Percentiles rank a stretch among this genome's conserved stretches.
Conservation (phyloP, 2,113 vertebrate species). For the Recurvirostra avosetta region DNA sequence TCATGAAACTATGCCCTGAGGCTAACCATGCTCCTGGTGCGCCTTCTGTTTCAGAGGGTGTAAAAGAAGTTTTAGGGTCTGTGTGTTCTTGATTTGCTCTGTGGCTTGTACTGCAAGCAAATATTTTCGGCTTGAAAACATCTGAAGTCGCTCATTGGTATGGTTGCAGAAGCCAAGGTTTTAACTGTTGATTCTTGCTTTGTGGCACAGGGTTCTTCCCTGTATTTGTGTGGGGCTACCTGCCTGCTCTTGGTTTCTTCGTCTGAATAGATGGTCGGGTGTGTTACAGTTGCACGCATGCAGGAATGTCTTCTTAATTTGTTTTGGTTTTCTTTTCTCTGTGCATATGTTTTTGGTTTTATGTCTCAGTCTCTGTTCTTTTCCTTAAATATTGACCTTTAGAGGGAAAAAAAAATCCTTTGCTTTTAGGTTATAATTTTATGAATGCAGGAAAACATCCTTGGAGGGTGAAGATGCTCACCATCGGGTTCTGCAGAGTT, state of each 20-base stretch:
- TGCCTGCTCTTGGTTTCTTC: neutral
- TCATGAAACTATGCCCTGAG: neutral
- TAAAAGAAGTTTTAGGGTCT: neutral
- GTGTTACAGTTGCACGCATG: too few species aligned
- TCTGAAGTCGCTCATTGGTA: neutral
- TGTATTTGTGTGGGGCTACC: neutral
- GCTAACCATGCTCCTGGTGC: neutral
- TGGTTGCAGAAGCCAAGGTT: neutral
- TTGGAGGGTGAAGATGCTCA: neutral
- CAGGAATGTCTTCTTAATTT: neutral
- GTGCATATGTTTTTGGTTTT: neutral
- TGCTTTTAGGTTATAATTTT: neutral
- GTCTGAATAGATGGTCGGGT: neutral
- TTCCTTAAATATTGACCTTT: neutral
- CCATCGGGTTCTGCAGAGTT: neutral
- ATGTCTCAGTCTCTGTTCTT: neutral
- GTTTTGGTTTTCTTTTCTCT: neutral
- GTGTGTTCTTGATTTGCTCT: neutral
- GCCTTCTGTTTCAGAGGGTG: neutral
- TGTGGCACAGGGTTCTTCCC: neutral
- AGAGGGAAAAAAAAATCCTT: neutral
- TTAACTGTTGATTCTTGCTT: neutral
- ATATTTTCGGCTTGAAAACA: neutral
- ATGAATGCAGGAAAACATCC: neutral
- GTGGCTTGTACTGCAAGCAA: neutral